phyloP scores from a whole-genome alignment of 2,888 invertebrate species.

The Caenorhabditis drosophilae region DNA sequence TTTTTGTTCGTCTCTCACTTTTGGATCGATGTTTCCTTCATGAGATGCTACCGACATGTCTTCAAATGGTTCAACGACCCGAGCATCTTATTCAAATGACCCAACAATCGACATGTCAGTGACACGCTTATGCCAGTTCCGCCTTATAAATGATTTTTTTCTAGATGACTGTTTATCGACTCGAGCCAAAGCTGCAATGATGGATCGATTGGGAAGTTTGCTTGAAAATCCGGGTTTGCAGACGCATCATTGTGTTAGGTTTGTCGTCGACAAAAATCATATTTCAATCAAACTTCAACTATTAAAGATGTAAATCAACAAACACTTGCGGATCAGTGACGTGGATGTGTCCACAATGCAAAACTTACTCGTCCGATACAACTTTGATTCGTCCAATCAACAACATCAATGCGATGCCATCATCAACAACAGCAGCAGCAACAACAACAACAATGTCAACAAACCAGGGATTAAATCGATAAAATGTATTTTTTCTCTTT shows the following conservation, averaged over 20 bases:
- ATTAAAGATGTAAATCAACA: conserved; percentile 60
- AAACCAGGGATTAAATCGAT: not conserved
- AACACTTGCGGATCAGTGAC: conserved; percentile 57
- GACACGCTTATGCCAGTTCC: no score
- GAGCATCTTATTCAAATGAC: conserved; percentile 69
- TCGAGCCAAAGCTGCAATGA: conserved; percentile 65
- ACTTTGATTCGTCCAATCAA: conserved; percentile 35
- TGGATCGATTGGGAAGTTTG: conserved; percentile 64
- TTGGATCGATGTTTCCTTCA: conserved; percentile 69
- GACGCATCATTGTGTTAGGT: conserved; percentile 61
- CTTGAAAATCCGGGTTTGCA: conserved; percentile 63
- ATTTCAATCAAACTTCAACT: not conserved
- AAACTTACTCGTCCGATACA: conserved; percentile 62
- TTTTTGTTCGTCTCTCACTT: conserved; percentile 68
- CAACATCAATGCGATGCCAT: conserved; percentile 6
- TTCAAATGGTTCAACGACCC: conserved; percentile 63
- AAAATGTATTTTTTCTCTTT: not conserved
- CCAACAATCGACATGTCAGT: conserved; percentile 66
- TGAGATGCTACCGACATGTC: conserved; percentile 67
- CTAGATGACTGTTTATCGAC: conserved; percentile 68
- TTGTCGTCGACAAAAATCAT: not conserved
- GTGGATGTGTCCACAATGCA: conserved; percentile 67
- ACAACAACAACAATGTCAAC: conserved; percentile 1
- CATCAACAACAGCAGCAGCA: not conserved
- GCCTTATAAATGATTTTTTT: no score